Base-by-base conservation (phyloP, 2,797 vertebrate genomes). In the Orientallactaga sibirica region DNA sequence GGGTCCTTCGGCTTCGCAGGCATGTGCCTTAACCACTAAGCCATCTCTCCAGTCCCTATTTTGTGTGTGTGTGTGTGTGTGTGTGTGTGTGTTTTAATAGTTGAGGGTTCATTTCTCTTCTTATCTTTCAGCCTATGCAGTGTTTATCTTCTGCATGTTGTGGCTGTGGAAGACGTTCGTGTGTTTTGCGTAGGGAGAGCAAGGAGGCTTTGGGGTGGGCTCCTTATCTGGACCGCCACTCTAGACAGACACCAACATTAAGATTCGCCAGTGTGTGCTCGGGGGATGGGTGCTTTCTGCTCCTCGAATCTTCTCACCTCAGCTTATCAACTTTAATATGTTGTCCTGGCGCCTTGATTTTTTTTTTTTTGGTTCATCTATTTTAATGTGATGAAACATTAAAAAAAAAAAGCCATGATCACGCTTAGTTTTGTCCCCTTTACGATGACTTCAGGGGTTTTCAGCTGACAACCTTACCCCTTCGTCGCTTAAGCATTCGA, bases 361-460 rank as follows among this genome's bases (percentile, higher is more conserved):
- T 96, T 96, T 96, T 96, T 94, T 96, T 96, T 96, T 96, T n/a
- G 92, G 88, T 96, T 97, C 95, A 90, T 97, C 95, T 97, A 88
- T 94, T 96, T 97, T 96, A 97, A 97, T 88, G 90, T 93, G 96
- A 91, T 95, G 95, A 93, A 96, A 96, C 95, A 79, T 95, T 48
- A 48, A 48, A 48, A 48, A 48, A 48, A 93, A 97, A 97, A 95
- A 58, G n/a, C n/a, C n/a, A n/a, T n/a, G n/a, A n/a, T 18, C 3
- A 48, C 91, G 18, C n/a, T 85, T 79, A 62, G 37, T 41, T 71
- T 78, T 73, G 66, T 52, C 91, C 91, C 77, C 70, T 58, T 93
- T 37, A 8, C 20, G 62, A 10, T 66, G 96, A n/a, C n/a, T 95
- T 96, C 73, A 83, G 67, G 88, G 20, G 52, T 68, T 84, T 92